Evolutionary conservation across 37 sponge, comb jelly and placozoan species (phyloP).

Genomic region (Lycopodina hypogea): DNA sequence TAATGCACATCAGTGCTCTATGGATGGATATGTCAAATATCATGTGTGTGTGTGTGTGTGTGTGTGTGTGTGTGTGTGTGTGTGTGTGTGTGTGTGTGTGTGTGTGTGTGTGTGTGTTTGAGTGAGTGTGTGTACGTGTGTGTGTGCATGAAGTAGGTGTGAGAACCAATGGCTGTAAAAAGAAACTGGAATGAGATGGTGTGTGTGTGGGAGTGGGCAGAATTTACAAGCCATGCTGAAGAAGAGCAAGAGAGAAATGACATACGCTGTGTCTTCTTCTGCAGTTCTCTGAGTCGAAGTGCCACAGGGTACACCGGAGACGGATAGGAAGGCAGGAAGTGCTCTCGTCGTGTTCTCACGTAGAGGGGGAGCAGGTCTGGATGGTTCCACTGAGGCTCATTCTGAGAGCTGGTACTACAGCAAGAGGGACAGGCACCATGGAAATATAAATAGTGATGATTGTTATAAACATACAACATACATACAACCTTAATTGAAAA

Average conservation of each 20-base stretch:
- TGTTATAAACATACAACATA: background rate
- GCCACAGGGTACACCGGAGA: constrained; percentile 41
- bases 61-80: too few species aligned
- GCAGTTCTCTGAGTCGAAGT: constrained; percentile 56
- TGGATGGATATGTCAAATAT: too few species aligned
- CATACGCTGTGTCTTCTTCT: constrained; percentile 69
- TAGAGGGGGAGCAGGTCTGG: constrained; percentile 49
- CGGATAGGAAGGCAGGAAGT: constrained; percentile 39
- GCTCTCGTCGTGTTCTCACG: background rate
- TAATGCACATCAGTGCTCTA: too few species aligned
- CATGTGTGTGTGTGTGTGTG: too few species aligned
- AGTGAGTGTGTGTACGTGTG: too few species aligned
- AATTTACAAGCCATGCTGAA: background rate
- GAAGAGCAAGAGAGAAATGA: background rate
- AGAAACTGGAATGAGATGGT: background rate
- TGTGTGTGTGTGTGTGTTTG: too few species aligned
- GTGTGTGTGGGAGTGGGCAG: background rate
- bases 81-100: too few species aligned
- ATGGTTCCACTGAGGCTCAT: constrained; percentile 48
- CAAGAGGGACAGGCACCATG: background rate
- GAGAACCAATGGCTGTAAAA: background rate
- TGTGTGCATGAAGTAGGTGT: too few species aligned
- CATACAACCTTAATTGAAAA: background rate
- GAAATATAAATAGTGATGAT: background rate
- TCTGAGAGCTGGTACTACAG: constrained; percentile 10